A percentile compares a stretch with the other conserved stretches of the same genome.
These are phyloP conservation scores for Drosophila funebris DNA, from an alignment of 1,140 invertebrate species.

Conservation along the genomic window DNA sequence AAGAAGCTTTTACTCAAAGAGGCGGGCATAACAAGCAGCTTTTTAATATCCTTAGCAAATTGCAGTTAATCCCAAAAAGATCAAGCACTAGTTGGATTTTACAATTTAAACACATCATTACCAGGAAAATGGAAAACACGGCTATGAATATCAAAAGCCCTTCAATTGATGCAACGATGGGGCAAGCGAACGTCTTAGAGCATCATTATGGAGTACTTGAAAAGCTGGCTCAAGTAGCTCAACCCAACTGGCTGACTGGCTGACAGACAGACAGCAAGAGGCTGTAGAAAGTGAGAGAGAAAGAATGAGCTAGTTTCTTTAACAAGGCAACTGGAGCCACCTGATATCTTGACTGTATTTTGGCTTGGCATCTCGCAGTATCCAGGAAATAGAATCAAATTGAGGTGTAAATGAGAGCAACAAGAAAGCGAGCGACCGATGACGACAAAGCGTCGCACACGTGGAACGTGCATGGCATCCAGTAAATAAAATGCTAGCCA, in stretches of 20 bases:
- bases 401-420: conserved; percentile 78
- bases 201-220: conserved; percentile 65
- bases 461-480: conserved; percentile 64
- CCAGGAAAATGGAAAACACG: conserved; percentile 44
- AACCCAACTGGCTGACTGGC: conserved; percentile 11
- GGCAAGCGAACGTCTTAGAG: conserved; percentile 10
- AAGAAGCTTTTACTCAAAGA: not conserved
- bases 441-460: conserved; percentile 15
- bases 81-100: conserved; percentile 11
- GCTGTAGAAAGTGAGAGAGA: not conserved
- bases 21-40: not conserved
- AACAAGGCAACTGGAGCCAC: conserved; percentile 1
- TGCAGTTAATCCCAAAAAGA: conserved; percentile 10
- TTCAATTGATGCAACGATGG: conserved; percentile 31
- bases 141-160: conserved; percentile 37
- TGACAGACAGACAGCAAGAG: not conserved
- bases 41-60: not conserved
- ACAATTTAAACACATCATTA: conserved; percentile 62
- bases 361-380: conserved; percentile 23
- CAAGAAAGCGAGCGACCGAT: conserved; percentile 48
- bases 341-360: conserved; percentile 30
- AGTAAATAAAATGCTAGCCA: conserved; percentile 47
- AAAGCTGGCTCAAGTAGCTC: conserved; percentile 58
- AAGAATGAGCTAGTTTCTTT: not conserved
- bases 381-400: conserved; percentile 77